A percentile compares a stretch with the other conserved stretches of the same genome.
Evolutionary conservation across 2,888 invertebrate genomes (phyloP).

Genomic region (Alviniconcha strummeri): DNA sequence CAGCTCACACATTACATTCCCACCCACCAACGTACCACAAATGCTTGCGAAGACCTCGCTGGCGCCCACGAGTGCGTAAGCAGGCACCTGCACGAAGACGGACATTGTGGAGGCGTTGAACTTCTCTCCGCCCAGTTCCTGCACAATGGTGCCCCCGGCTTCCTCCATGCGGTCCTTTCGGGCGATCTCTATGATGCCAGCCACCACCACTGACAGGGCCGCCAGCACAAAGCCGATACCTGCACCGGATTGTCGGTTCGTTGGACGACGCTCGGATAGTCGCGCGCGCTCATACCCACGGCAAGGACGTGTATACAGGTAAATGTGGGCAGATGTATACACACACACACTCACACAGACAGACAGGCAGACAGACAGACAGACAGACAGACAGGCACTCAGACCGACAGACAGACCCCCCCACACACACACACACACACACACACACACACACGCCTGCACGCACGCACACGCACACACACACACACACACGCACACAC

Average conservation of each 20-base stretch:
- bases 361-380: no score
- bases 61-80: constrained; percentile 65
- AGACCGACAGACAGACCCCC: not conserved
- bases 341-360: not conserved
- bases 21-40: constrained; percentile 50
- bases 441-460: no score
- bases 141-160: constrained; percentile 45
- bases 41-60: constrained; percentile 67
- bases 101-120: constrained; percentile 63
- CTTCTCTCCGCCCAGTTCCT: constrained; percentile 52
- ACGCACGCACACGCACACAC: not conserved
- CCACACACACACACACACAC: not conserved
- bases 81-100: constrained; percentile 63
- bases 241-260: constrained; percentile 36
- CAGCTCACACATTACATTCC: not conserved
- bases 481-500: not conserved
- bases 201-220: constrained; percentile 55
- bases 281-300: no score
- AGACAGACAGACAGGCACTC: not conserved
- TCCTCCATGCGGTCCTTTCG: constrained; percentile 58
- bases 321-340: not conserved
- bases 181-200: constrained; percentile 64
- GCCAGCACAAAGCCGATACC: constrained; percentile 64
- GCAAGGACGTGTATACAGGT: no score
- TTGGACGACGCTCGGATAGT: not conserved